A percentile compares a stretch with the other conserved stretches of the same genome.
These are phyloP conservation scores for Sebastiscus tertius DNA, from an alignment of 2,797 vertebrate species.

Conservation along the genomic window DNA sequence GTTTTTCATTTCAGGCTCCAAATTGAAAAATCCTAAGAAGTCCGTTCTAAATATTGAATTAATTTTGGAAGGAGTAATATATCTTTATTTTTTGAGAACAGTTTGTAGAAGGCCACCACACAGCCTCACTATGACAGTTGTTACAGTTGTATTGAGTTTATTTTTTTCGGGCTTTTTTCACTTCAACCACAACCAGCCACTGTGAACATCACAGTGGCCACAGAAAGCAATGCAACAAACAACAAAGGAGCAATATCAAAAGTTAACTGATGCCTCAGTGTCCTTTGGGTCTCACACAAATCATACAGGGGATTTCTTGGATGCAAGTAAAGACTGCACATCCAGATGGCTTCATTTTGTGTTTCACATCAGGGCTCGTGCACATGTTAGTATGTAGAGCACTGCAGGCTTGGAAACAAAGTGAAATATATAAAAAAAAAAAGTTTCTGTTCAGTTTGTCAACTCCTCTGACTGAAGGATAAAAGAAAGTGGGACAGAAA, in stretches of 20 bases:
- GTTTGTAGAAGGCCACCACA: slow-evolving; percentile 15
- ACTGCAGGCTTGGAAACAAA: slow-evolving; percentile 20
- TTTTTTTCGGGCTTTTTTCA: background rate
- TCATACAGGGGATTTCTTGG: slow-evolving; percentile 33
- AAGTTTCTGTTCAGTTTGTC: slow-evolving; percentile 38
- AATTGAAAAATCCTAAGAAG: slow-evolving; percentile 27
- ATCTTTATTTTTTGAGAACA: background rate
- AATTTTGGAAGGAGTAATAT: slow-evolving; percentile 7
- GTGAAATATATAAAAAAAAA: background rate
- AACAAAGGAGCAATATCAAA: slow-evolving; percentile 41
- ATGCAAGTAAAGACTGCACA: slow-evolving; percentile 28
- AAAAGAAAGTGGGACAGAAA: slow-evolving; percentile 51
- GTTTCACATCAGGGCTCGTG: slow-evolving; percentile 26
- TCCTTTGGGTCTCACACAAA: slow-evolving; percentile 35
- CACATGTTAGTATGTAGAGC: slow-evolving; percentile 29
- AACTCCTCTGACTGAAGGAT: slow-evolving; percentile 40
- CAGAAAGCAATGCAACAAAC: slow-evolving; percentile 36
- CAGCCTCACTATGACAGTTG: background rate
- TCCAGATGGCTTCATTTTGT: slow-evolving; percentile 55
- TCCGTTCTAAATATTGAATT: slow-evolving; percentile 31
- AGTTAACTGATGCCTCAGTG: slow-evolving; percentile 22
- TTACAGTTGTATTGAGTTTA: slow-evolving; percentile 2
- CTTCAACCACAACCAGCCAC: slow-evolving; percentile 1
- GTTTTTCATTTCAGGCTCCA: slow-evolving; percentile 28
- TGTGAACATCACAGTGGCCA: slow-evolving; percentile 1